phyloP scores from a whole-genome alignment of 2,797 vertebrate genomes.

The Oreonectes daqikongensis region DNA sequence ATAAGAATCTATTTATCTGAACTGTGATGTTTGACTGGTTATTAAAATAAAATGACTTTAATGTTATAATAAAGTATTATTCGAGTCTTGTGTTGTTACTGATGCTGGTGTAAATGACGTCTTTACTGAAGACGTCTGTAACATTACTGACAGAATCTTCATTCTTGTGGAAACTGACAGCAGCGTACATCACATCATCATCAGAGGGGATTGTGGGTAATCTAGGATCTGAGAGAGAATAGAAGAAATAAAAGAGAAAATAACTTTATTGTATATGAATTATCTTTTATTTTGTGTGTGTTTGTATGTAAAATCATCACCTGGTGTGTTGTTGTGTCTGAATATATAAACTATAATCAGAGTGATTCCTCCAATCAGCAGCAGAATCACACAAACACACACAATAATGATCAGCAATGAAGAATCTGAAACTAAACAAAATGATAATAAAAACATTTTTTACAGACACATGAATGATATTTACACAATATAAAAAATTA shows the following conservation, averaged over 20 bases:
- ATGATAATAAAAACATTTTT: too few species aligned
- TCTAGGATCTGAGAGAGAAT: not conserved
- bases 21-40: not conserved
- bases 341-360: not conserved
- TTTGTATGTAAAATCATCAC: not conserved
- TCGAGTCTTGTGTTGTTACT: not conserved
- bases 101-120: conserved; percentile 11
- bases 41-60: too few species aligned
- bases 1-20: too few species aligned
- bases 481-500: too few species aligned
- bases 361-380: conserved; percentile 7
- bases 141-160: not conserved
- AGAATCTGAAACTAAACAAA: not conserved
- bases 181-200: conserved; percentile 16
- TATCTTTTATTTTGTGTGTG: not conserved
- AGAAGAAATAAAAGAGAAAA: too few species aligned
- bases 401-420: not conserved
- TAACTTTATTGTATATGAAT: too few species aligned
- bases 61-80: not conserved
- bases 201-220: not conserved
- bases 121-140: conserved; percentile 7
- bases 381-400: conserved; percentile 10
- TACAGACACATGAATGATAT: too few species aligned
- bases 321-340: not conserved
- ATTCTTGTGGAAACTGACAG: conserved; percentile 40